Conservation (phyloP, 1,140 invertebrate genomes). For the Drosophila miranda region DNA sequence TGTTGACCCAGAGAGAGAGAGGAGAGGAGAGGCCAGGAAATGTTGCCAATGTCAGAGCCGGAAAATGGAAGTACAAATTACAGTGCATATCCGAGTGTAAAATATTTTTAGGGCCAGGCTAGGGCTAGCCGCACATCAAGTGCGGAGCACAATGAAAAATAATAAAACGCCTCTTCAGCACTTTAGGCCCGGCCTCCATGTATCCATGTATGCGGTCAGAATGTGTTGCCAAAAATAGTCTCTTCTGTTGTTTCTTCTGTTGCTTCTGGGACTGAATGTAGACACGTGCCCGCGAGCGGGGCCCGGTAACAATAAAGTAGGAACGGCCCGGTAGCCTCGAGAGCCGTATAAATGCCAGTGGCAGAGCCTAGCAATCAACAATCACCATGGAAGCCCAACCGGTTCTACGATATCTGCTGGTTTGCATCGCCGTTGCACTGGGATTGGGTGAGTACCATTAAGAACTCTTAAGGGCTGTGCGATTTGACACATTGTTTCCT, state of each 20-base stretch:
- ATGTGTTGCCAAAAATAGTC: slow-evolving; percentile 36
- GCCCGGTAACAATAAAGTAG: slow-evolving; percentile 12
- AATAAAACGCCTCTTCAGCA: slow-evolving; percentile 25
- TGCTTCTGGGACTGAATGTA: slow-evolving; percentile 7
- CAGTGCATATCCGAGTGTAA: slow-evolving; percentile 11
- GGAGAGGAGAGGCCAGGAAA: background rate
- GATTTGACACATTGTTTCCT: too few species aligned
- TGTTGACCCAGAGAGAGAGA: slow-evolving; percentile 17
- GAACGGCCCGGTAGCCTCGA: background rate
- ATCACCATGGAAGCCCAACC: slow-evolving; percentile 30
- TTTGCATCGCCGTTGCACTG: slow-evolving; percentile 16
- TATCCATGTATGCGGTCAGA: background rate
- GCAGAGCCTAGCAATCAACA: background rate
- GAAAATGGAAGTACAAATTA: slow-evolving; percentile 21
- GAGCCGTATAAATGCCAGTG: slow-evolving; percentile 23
- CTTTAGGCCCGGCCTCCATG: background rate
- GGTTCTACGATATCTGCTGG: slow-evolving; percentile 7
- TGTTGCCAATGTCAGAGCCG: slow-evolving; percentile 9
- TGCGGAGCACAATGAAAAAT: slow-evolving; percentile 21
- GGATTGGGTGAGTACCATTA: slow-evolving; percentile 12
- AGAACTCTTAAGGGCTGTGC: too few species aligned
- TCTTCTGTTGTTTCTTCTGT: slow-evolving; percentile 5
- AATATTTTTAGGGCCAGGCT: slow-evolving; percentile 15
- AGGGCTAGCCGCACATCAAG: background rate
- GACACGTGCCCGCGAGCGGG: slow-evolving; percentile 1